These are phyloP conservation scores for Periophthalmodon schlosseri DNA, from an alignment of 2,113 vertebrate genomes.

Conservation along the genomic window DNA sequence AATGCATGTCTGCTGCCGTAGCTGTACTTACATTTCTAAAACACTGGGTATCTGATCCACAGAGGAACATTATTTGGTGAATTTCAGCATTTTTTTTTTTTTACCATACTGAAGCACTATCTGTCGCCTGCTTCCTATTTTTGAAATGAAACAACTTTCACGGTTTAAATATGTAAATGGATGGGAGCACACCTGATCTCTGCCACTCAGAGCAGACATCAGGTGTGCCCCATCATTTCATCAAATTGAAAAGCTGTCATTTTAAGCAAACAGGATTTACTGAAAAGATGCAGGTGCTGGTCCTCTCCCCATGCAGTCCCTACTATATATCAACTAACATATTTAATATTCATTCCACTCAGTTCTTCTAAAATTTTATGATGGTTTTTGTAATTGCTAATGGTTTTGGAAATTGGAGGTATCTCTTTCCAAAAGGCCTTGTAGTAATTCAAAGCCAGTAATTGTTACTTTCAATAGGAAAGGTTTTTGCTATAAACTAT, in stretches of 20 bases:
- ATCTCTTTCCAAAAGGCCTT: not conserved
- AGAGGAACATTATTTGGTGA: not conserved
- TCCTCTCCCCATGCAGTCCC: slow-evolving; percentile 29
- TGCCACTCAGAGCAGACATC: slow-evolving; percentile 57
- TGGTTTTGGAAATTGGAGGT: not conserved
- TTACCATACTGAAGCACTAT: slow-evolving; percentile 13
- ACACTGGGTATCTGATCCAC: not conserved
- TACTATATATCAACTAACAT: slow-evolving; percentile 10
- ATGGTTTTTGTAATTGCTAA: slow-evolving; percentile 6
- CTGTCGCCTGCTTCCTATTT: slow-evolving; percentile 41
- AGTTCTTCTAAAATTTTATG: not conserved
- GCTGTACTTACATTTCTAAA: slow-evolving; percentile 1
- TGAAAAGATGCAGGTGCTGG: slow-evolving; percentile 67
- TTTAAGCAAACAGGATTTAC: slow-evolving; percentile 53
- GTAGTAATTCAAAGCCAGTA: slow-evolving; percentile 8
- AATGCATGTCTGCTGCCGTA: not conserved
- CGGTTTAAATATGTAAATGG: slow-evolving; percentile 55
- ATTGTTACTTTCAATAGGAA: slow-evolving; percentile 11
- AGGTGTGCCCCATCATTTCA: slow-evolving; percentile 68
- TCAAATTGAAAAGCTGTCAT: slow-evolving; percentile 66
- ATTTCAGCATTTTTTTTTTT: slow-evolving; percentile 8
- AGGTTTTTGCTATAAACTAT: slow-evolving; percentile 14
- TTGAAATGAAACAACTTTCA: slow-evolving; percentile 41
- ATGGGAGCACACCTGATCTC: slow-evolving; percentile 62
- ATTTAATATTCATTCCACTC: slow-evolving; percentile 2